Evolutionary conservation across 1,140 invertebrate genomes (phyloP), one percentile per base, ranked within the genome.

Genomic region (Trachelipus rathkii): DNA sequence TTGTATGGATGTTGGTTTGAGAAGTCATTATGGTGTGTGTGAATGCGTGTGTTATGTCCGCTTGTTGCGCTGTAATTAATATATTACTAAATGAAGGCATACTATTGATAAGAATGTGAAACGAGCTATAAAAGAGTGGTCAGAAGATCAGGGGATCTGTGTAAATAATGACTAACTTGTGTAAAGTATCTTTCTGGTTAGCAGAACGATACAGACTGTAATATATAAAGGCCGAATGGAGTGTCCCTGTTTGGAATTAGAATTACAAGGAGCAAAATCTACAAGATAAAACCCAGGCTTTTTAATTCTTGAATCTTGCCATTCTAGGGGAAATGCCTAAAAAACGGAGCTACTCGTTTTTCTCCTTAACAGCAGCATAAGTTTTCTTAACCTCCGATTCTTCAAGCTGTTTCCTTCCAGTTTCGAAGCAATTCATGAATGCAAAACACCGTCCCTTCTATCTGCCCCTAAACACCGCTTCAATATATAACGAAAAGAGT

Each of bases 351-450:
- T 60, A 60, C 50, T 60, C 50, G 50, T 60, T 60, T 60, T 60
- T 60, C 50, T 60, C 50, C 50, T 60, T 60, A 60, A 60, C 50
- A 60, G 50, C 50, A 60, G 50, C 50, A 60, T 60, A 60, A 60
- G 2, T 60, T 60, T 60, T 60, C 50, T 60, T 60, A 60, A 60
- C 50, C 50, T 8, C 2, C 50, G 50, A 60, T 60, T 60, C 50
- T 60, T 60, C 50, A 60, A 60, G 50, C 50, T 60, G 50, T 60
- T 60, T 60, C 50, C 50, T 60, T 60, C 50, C 50, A 60, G 50
- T 60, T 60, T 60, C 50, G 50, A 19, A 60, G 50, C 50, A 60
- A 60, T 60, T 60, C 50, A 60, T 60, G 50, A 60, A 60, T 60
- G 50, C 50, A 60, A 60, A 60, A 60, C 50, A 60, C 50, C 50